phyloP scores from a whole-genome alignment of 2,888 invertebrate species.

The Euplagia quadripunctaria region DNA sequence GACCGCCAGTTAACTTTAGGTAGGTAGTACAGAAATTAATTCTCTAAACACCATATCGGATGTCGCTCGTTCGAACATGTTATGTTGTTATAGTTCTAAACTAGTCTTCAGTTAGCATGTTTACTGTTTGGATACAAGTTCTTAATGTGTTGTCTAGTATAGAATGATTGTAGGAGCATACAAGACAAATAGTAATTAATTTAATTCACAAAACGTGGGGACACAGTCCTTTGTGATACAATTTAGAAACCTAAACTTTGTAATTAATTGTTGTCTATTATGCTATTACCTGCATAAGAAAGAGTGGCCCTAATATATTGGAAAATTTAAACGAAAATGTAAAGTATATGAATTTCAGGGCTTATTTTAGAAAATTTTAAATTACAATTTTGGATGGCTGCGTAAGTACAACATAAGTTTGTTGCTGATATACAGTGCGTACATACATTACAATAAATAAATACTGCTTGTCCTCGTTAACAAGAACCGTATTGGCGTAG shows the following conservation, averaged over 20 bases:
- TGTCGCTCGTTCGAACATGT: slow-evolving; percentile 45
- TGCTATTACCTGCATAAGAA: too few species aligned
- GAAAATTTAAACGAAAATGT: too few species aligned
- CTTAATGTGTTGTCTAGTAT: background rate
- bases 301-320: too few species aligned
- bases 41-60: slow-evolving; percentile 57
- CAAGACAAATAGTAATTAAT: background rate
- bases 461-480: too few species aligned
- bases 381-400: too few species aligned
- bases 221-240: background rate
- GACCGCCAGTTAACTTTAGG: slow-evolving; percentile 17
- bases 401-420: too few species aligned
- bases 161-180: background rate
- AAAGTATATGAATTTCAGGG: too few species aligned
- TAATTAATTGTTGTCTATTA: background rate
- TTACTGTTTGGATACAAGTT: slow-evolving; percentile 7
- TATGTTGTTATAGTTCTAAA: slow-evolving; percentile 20
- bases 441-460: too few species aligned
- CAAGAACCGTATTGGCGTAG: too few species aligned
- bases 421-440: too few species aligned
- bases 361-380: too few species aligned
- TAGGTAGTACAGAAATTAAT: slow-evolving; percentile 50
- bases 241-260: background rate
- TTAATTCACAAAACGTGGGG: background rate
- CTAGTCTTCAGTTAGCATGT: slow-evolving; percentile 11